These are phyloP conservation scores for Plectrocnemia conspersa DNA, from an alignment of 1,140 invertebrate species.

Conservation along the genomic window DNA sequence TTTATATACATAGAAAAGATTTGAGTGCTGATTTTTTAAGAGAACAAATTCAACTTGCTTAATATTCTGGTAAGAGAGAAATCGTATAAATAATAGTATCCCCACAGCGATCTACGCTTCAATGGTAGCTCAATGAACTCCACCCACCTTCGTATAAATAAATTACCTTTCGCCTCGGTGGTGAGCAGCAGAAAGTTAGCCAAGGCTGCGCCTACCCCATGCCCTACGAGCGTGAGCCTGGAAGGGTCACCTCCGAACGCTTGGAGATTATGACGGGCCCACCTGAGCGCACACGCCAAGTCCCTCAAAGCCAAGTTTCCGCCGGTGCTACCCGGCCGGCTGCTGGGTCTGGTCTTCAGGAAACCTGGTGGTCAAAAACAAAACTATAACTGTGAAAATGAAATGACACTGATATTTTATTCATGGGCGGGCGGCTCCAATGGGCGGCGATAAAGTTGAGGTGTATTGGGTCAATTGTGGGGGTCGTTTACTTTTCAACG, in stretches of 20 bases:
- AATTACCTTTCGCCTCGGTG: conserved; percentile 64
- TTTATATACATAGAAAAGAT: no score
- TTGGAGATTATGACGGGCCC: conserved; percentile 72
- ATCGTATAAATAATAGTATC: not conserved
- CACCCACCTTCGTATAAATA: no score
- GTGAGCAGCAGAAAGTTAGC: conserved; percentile 79
- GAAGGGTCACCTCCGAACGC: conserved; percentile 76
- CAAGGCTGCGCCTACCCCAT: conserved; percentile 79
- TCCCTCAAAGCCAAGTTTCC: conserved; percentile 71
- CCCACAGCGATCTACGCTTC: no score
- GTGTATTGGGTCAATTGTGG: no score
- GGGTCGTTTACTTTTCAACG: no score
- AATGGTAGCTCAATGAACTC: not conserved
- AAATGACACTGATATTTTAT: no score
- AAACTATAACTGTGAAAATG: no score
- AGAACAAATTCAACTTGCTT: not conserved
- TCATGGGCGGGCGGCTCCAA: no score
- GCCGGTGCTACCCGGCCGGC: conserved; percentile 43
- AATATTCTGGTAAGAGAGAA: not conserved
- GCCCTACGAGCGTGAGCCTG: conserved; percentile 79
- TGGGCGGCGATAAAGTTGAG: no score
- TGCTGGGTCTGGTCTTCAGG: conserved; percentile 57
- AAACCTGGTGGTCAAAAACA: conserved; percentile 63
- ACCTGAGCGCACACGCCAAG: conserved; percentile 67
- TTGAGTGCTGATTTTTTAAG: not conserved